Evolutionary conservation across 30 jellyfish, hydroid and myxozoan species (phyloP).

Genomic region (Cassiopea andromeda): DNA sequence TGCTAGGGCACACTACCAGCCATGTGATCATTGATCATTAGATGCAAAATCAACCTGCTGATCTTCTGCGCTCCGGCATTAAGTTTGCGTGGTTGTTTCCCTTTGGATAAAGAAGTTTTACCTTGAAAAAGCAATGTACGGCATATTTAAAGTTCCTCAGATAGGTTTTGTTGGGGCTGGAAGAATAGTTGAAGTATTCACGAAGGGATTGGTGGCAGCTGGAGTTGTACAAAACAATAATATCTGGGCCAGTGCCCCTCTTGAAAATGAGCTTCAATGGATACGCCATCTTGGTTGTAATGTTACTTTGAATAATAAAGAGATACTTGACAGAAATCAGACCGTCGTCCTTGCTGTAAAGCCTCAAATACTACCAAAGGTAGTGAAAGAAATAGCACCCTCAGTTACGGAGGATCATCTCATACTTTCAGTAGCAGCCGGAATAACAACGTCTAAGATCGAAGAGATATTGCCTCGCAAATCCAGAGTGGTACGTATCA

Average conservation of each 20-base stretch:
- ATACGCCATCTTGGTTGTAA: slow-evolving; percentile 79
- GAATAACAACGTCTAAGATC: slow-evolving; percentile 54
- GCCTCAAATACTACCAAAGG: slow-evolving; percentile 77
- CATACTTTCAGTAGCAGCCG: slow-evolving; percentile 86
- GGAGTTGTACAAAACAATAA: slow-evolving; percentile 74
- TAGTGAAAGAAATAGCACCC: slow-evolving; percentile 53
- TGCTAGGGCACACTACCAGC: background rate
- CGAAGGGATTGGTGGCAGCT: slow-evolving; percentile 83
- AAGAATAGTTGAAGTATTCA: slow-evolving; percentile 72
- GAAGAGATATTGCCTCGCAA: slow-evolving; percentile 57
- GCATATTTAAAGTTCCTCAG: slow-evolving; percentile 47
- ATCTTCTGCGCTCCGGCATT: background rate
- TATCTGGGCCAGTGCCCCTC: slow-evolving; percentile 88
- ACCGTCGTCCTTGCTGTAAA: slow-evolving; percentile 75
- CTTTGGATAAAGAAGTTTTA: background rate
- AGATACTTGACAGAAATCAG: slow-evolving; percentile 31
- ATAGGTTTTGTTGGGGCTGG: slow-evolving; percentile 87
- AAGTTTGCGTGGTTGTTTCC: background rate
- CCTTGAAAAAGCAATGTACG: slow-evolving; percentile 32
- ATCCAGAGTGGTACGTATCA: slow-evolving; percentile 69
- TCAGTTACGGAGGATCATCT: slow-evolving; percentile 72
- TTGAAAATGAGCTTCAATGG: slow-evolving; percentile 79
- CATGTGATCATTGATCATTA: slow-evolving; percentile 10
- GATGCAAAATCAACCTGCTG: slow-evolving; percentile 11
- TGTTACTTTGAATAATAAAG: slow-evolving; percentile 62